Evolutionary conservation across 1,140 invertebrate genomes (phyloP).

Genomic region (Drosophila micromelanica): DNA sequence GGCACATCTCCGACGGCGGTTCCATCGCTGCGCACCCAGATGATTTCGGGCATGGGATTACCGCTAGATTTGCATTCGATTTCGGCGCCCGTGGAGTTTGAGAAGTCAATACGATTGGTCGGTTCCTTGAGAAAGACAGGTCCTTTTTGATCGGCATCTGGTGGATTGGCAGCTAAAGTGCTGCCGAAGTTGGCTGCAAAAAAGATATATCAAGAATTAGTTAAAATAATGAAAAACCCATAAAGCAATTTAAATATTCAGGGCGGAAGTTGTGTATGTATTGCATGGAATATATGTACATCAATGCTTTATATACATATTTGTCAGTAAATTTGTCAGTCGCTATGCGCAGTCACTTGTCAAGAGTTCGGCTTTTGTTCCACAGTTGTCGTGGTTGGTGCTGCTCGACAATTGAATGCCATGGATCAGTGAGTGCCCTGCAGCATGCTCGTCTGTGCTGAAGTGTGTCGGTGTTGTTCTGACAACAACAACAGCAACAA

Average conservation of each 20-base stretch:
- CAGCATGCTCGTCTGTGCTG: constrained; percentile 19
- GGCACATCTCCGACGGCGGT: constrained; percentile 95
- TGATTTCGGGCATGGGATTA: constrained; percentile 94
- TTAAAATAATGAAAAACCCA: constrained; percentile 37
- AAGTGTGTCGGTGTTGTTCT: constrained; percentile 41
- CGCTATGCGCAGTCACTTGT: constrained; percentile 48
- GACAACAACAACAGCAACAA: constrained; percentile 8
- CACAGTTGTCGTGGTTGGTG: constrained; percentile 22
- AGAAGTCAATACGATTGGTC: constrained; percentile 95
- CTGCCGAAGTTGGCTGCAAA: constrained; percentile 42
- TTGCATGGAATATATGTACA: not conserved
- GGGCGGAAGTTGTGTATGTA: constrained; percentile 36
- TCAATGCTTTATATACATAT: constrained; percentile 3
- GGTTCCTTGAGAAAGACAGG: constrained; percentile 97
- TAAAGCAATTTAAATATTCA: constrained; percentile 30
- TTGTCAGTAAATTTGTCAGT: constrained; percentile 60
- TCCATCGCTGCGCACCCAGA: constrained; percentile 95
- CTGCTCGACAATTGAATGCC: constrained; percentile 69
- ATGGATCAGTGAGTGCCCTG: constrained; percentile 69
- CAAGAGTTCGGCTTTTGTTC: constrained; percentile 62
- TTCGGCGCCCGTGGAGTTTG: constrained; percentile 96
- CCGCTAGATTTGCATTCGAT: constrained; percentile 96
- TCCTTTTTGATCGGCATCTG: constrained; percentile 86
- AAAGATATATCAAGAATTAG: constrained; percentile 11
- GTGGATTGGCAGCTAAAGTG: constrained; percentile 69